A percentile compares a stretch with the other conserved stretches of the same genome.
Evolutionary conservation across 2,888 invertebrate genomes (phyloP).

Genomic region (Nemurella pictetii): DNA sequence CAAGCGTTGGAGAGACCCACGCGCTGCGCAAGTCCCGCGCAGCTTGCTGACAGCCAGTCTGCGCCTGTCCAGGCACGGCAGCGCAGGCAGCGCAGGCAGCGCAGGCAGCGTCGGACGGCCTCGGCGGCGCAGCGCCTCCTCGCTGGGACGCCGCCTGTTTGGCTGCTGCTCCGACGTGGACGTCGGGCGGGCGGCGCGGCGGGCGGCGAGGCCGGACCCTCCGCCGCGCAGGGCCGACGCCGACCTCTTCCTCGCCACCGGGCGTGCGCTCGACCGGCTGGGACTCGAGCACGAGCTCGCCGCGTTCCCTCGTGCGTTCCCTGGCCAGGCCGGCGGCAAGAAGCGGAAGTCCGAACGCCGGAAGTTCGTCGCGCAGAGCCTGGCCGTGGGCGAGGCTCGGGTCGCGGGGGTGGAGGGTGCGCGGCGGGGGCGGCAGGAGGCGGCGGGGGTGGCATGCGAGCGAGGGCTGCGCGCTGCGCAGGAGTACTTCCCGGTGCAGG

Average conservation of each 20-base stretch:
- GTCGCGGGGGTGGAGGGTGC: background rate
- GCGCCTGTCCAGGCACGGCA: background rate
- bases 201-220: too few relatives aligned
- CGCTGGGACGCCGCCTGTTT: background rate
- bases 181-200: too few relatives aligned
- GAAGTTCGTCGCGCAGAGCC: too few relatives aligned
- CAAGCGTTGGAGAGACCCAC: slow-evolving; percentile 1
- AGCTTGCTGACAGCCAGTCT: background rate
- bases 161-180: background rate
- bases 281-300: too few relatives aligned
- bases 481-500: background rate
- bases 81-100: background rate
- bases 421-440: background rate
- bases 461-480: background rate
- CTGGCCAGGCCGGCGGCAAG: too few relatives aligned
- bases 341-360: too few relatives aligned
- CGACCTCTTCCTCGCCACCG: too few relatives aligned
- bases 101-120: background rate
- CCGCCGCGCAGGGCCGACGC: too few relatives aligned
- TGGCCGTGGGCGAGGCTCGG: too few relatives aligned
- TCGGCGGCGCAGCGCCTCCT: background rate
- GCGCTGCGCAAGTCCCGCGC: background rate
- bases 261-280: too few relatives aligned
- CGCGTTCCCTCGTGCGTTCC: too few relatives aligned
- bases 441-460: background rate